Percentiles rank a stretch among this genome's conserved stretches.
Evolutionary conservation across 64 coral and sea anemone species (phyloP).

Genomic region (Montipora efflorescens): DNA sequence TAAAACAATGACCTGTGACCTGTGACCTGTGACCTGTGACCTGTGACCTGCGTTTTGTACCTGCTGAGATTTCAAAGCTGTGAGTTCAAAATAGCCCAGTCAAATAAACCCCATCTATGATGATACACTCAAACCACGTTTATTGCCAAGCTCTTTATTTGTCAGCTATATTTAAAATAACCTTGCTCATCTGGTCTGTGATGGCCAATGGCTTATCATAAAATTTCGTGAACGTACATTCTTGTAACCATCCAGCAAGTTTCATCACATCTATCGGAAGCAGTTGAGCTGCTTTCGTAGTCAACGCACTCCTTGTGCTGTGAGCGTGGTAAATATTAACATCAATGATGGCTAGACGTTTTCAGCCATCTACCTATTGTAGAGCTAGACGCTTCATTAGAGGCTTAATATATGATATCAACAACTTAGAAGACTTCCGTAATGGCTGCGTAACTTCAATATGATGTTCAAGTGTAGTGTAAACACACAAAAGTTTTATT

Average conservation of each 20-base stretch:
- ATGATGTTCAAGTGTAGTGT: too few species aligned
- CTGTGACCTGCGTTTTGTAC: too few species aligned
- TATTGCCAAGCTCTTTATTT: slow-evolving; percentile 26
- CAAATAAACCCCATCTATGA: neutral
- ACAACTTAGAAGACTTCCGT: too few species aligned
- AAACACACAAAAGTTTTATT: too few species aligned
- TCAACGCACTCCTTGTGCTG: slow-evolving; percentile 16
- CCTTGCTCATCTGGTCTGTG: slow-evolving; percentile 51
- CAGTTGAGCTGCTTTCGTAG: neutral
- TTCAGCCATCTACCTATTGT: slow-evolving; percentile 39
- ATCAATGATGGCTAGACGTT: neutral
- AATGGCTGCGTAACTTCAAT: too few species aligned
- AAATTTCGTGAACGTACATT: too few species aligned
- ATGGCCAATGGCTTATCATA: slow-evolving; percentile 30
- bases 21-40: too few species aligned
- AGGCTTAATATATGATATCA: too few species aligned
- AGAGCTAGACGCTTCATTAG: neutral
- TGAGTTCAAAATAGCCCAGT: neutral
- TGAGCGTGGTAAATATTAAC: neutral
- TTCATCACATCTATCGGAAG: too few species aligned
- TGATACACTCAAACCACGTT: neutral
- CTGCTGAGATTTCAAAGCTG: neutral
- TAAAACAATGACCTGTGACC: too few species aligned
- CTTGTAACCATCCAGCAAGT: too few species aligned
- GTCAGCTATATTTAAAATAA: neutral